A percentile compares a stretch with the other conserved stretches of the same genome.
Conservation (phyloP, 2,888 invertebrate species). For the Shargacucullia verbasci region DNA sequence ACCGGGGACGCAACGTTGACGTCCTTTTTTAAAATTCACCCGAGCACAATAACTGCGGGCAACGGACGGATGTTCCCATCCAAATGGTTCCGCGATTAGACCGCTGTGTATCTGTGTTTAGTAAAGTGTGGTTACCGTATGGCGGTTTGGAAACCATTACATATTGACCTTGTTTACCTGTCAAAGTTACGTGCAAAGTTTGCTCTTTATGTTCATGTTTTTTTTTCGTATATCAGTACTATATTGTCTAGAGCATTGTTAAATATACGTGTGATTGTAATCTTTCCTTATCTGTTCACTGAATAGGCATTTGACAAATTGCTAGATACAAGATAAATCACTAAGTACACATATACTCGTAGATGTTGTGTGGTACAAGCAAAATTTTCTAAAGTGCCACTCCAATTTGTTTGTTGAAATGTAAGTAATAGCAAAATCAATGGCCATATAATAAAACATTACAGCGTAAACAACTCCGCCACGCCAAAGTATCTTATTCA, state of each 20-base stretch:
- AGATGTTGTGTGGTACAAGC: no score
- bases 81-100: slow-evolving; percentile 62
- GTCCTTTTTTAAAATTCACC: slow-evolving; percentile 63
- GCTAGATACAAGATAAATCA: no score
- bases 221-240: no score
- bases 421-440: slow-evolving; percentile 1
- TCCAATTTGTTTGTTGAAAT: no score
- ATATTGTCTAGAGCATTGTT: no score
- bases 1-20: slow-evolving; percentile 34
- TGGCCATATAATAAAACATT: background rate
- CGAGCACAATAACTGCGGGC: slow-evolving; percentile 56
- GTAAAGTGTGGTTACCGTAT: slow-evolving; percentile 11
- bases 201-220: no score
- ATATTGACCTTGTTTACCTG: slow-evolving; percentile 19
- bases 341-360: no score
- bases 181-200: no score
- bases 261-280: no score
- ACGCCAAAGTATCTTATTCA: slow-evolving; percentile 26
- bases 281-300: no score
- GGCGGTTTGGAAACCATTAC: slow-evolving; percentile 35
- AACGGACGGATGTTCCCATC: slow-evolving; percentile 54
- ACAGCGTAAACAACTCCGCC: slow-evolving; percentile 9
- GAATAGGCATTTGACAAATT: no score
- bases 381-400: no score
- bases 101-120: slow-evolving; percentile 45